A percentile compares a stretch with the other conserved stretches of the same genome.
phyloP scores from a whole-genome alignment of 2,797 vertebrate genomes.

The Lagodon rhomboides region DNA sequence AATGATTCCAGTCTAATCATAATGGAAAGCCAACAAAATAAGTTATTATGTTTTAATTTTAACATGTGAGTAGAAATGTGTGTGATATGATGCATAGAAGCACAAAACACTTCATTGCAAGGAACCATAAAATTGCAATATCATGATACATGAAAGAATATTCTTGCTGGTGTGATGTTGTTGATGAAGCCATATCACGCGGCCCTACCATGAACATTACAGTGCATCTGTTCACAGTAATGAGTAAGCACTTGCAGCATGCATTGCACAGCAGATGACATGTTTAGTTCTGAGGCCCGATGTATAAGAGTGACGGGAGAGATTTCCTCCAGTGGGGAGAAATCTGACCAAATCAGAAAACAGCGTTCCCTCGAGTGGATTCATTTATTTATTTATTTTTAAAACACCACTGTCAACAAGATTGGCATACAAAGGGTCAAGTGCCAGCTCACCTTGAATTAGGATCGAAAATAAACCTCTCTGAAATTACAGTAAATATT shows the following conservation, averaged over 20 bases:
- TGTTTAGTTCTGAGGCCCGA: neutral
- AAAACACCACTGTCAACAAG: conserved; percentile 27
- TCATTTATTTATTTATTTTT: neutral
- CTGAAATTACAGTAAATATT: conserved; percentile 85
- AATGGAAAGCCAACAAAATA: too few species aligned
- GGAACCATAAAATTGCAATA: neutral
- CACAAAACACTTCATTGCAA: neutral
- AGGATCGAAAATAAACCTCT: conserved; percentile 78
- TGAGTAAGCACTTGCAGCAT: neutral
- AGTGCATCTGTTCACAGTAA: neutral
- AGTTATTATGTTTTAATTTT: too few species aligned
- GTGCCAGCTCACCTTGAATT: conserved; percentile 68
- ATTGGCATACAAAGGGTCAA: conserved; percentile 47
- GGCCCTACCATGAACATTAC: neutral
- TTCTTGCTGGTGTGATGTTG: neutral
- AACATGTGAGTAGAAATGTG: too few species aligned
- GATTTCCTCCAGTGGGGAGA: neutral
- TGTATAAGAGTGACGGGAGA: neutral
- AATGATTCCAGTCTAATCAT: neutral
- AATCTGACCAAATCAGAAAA: conserved; percentile 22
- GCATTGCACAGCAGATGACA: conserved; percentile 9
- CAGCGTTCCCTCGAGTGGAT: neutral
- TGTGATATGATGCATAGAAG: neutral
- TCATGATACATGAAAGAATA: neutral
- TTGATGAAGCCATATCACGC: neutral